phyloP scores from a whole-genome alignment of 2,888 invertebrate genomes.

The Aleiodes alternator region DNA sequence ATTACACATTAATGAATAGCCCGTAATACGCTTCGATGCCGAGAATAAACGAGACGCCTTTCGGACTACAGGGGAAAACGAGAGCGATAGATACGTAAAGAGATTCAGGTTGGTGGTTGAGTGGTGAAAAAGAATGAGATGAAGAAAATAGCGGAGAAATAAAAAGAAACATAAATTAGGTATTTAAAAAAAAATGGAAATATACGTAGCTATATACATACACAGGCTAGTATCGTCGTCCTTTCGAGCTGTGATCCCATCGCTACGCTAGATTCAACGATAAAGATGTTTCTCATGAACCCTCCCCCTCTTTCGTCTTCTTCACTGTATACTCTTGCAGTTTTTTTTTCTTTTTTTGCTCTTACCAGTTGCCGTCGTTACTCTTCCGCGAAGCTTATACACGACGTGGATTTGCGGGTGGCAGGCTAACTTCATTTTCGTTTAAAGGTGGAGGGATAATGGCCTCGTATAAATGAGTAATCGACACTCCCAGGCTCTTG shows the following conservation, averaged over 20 bases:
- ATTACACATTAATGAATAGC: constrained; percentile 56
- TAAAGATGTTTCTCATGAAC: constrained; percentile 57
- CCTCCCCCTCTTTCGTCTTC: constrained; percentile 48
- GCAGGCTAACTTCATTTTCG: constrained; percentile 35
- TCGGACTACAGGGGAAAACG: constrained; percentile 34
- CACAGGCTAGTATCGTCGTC: constrained; percentile 40
- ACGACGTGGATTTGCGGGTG: constrained; percentile 47
- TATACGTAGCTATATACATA: constrained; percentile 20
- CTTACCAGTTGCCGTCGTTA: constrained; percentile 4
- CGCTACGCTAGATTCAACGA: constrained; percentile 46
- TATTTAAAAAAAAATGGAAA: too few relatives aligned
- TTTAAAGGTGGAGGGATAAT: constrained; percentile 45
- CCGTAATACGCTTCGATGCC: constrained; percentile 52
- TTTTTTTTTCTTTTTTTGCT: background rate
- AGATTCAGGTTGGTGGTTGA: constrained; percentile 6
- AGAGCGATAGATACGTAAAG: constrained; percentile 41
- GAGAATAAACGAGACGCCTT: constrained; percentile 50
- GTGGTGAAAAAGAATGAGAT: background rate
- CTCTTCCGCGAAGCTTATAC: background rate
- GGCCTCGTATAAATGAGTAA: constrained; percentile 59
- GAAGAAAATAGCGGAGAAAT: constrained; percentile 11
- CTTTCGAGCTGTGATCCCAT: constrained; percentile 40
- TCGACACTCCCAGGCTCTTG: constrained; percentile 48
- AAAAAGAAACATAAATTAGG: background rate
- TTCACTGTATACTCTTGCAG: constrained; percentile 1